Percentiles rank a stretch among this genome's conserved stretches.
Conservation (phyloP, 2,113 vertebrate species). For the Parotia lawesii region DNA sequence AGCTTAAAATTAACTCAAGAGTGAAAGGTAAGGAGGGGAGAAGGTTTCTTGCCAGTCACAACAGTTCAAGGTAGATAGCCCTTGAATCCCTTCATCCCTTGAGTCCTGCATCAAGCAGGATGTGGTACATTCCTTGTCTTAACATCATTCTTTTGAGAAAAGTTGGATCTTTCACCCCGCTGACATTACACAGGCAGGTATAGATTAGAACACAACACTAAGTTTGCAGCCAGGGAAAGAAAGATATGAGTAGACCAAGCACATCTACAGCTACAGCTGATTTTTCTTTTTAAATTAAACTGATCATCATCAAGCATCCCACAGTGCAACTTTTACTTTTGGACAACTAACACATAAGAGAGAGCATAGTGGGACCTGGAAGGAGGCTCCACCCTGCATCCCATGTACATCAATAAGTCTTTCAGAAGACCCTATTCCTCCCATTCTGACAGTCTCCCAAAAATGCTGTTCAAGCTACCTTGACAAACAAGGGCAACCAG, state of each 20-base stretch:
- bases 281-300: neutral
- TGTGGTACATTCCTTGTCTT: neutral
- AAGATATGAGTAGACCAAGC: neutral
- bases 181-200: neutral
- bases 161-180: neutral
- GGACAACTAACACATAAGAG: neutral
- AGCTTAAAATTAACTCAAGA: neutral
- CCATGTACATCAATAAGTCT: neutral
- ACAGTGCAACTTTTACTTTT: neutral
- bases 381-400: neutral
- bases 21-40: neutral
- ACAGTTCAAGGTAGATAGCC: neutral
- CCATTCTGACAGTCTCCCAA: neutral
- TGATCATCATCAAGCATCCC: neutral
- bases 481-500: neutral
- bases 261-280: neutral
- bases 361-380: neutral
- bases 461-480: neutral
- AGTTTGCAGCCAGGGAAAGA: neutral
- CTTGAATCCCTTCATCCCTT: neutral
- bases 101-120: neutral
- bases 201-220: neutral
- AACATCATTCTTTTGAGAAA: neutral
- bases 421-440: neutral
- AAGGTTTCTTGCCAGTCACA: neutral